A percentile compares a stretch with the other conserved stretches of the same genome.
phyloP scores from a whole-genome alignment of 2,888 invertebrate species.

The Dicycla oo region DNA sequence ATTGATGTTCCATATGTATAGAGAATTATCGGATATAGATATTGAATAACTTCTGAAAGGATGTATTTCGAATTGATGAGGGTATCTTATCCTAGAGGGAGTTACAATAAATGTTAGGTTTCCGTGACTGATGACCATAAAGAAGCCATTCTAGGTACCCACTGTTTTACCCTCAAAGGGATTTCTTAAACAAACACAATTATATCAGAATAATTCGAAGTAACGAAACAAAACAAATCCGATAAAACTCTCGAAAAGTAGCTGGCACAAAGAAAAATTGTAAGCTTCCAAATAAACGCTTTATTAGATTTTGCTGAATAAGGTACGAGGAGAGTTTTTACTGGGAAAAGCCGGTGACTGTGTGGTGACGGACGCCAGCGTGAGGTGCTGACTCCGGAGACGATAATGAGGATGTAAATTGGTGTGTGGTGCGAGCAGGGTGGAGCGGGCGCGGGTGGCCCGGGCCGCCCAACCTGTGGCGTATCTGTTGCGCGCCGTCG shows the following conservation, averaged over 20 bases:
- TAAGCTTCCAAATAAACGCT: constrained; percentile 59
- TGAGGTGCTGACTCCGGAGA: constrained; percentile 78
- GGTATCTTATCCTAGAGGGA: neutral
- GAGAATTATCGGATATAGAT: constrained; percentile 21
- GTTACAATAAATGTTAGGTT: constrained; percentile 19
- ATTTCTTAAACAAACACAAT: constrained; percentile 57
- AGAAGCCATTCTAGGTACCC: neutral
- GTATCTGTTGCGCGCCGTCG: constrained; percentile 88
- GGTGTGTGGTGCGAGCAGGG: constrained; percentile 72
- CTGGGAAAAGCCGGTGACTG: constrained; percentile 57
- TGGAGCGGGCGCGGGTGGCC: constrained; percentile 73
- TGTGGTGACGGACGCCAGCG: constrained; percentile 66
- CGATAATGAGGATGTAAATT: constrained; percentile 88
- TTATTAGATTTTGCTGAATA: constrained; percentile 64
- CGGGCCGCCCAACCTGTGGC: constrained; percentile 89
- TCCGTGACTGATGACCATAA: constrained; percentile 16
- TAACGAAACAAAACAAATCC: constrained; percentile 64
- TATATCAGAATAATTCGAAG: constrained; percentile 58
- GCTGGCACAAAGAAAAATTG: constrained; percentile 62
- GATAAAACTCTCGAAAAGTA: constrained; percentile 57
- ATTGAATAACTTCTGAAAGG: constrained; percentile 21
- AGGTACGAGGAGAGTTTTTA: constrained; percentile 49
- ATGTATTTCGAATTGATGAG: constrained; percentile 12
- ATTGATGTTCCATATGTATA: constrained; percentile 23
- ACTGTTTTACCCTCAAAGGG: constrained; percentile 37